Conservation (phyloP, 2,113 vertebrate species). For the Phalacrocorax brasilianus region DNA sequence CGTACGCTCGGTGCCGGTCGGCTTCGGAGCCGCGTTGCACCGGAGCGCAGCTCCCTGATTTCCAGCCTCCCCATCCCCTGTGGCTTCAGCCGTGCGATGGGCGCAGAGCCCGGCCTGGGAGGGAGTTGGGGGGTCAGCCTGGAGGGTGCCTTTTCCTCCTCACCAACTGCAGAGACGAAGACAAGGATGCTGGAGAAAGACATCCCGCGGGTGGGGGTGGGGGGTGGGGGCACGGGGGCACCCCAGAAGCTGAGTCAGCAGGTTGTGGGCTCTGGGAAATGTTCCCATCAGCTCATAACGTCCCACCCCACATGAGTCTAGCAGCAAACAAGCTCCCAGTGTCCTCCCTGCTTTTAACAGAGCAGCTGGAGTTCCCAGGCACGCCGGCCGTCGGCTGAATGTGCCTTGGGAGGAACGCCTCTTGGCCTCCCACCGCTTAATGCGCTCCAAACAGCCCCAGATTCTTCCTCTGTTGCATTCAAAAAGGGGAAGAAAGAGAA, state of each 20-base stretch:
- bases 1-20: background rate
- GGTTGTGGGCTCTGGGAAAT: background rate
- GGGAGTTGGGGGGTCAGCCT: background rate
- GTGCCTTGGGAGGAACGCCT: background rate
- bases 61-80: background rate
- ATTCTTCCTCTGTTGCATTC: background rate
- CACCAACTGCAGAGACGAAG: background rate
- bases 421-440: background rate
- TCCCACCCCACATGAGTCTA: background rate
- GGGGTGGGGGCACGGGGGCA: background rate
- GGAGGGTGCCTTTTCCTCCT: background rate
- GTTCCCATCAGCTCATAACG: background rate
- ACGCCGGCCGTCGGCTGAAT: background rate
- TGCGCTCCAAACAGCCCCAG: background rate
- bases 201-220: fast-evolving
- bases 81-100: background rate
- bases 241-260: background rate
- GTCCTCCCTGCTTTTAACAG: background rate
- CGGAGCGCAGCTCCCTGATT: fast-evolving
- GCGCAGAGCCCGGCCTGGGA: background rate
- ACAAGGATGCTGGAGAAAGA: background rate
- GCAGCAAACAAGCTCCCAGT: background rate
- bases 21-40: fast-evolving
- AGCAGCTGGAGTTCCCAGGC: background rate
- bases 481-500: background rate